Conservation (phyloP, 1,140 invertebrate genomes). For the Drosophila subpulchrella region DNA sequence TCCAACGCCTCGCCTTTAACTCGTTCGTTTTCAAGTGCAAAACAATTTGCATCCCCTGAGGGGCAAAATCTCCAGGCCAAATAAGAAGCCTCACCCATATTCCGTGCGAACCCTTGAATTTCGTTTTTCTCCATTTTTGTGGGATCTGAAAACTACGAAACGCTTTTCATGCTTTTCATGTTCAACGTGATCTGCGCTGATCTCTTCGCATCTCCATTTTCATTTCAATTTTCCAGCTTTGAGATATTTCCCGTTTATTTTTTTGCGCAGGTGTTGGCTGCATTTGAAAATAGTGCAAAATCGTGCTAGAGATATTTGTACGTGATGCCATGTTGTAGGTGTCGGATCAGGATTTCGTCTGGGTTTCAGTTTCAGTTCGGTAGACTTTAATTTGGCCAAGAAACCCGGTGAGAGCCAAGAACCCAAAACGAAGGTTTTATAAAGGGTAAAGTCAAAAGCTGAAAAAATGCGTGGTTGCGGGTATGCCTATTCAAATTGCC, state of each 20-base stretch:
- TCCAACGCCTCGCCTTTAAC: conserved; percentile 43
- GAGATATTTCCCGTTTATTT: conserved; percentile 18
- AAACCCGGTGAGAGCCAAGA: conserved; percentile 43
- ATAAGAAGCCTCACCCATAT: conserved; percentile 29
- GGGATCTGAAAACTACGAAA: conserved; percentile 6
- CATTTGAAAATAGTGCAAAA: conserved; percentile 83
- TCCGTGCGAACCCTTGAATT: conserved; percentile 58
- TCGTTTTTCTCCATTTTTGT: background rate
- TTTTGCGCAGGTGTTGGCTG: conserved; percentile 80
- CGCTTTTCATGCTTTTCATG: conserved; percentile 74
- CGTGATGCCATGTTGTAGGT: conserved; percentile 82
- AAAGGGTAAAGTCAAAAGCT: conserved; percentile 29
- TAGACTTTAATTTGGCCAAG: conserved; percentile 49
- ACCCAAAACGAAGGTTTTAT: conserved; percentile 56
- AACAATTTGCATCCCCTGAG: conserved; percentile 46
- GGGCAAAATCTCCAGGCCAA: conserved; percentile 28
- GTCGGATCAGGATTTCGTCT: conserved; percentile 59
- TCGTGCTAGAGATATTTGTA: conserved; percentile 83
- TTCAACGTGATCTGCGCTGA: conserved; percentile 66
- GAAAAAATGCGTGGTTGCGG: conserved; percentile 60
- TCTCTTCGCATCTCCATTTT: conserved; percentile 44
- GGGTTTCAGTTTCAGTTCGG: conserved; percentile 48
- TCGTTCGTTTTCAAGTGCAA: conserved; percentile 55
- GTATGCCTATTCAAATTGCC: conserved; percentile 63
- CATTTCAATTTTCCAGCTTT: conserved; percentile 44